Base-by-base conservation (phyloP, 2,797 vertebrate genomes). In the Enteromius paludinosus region DNA sequence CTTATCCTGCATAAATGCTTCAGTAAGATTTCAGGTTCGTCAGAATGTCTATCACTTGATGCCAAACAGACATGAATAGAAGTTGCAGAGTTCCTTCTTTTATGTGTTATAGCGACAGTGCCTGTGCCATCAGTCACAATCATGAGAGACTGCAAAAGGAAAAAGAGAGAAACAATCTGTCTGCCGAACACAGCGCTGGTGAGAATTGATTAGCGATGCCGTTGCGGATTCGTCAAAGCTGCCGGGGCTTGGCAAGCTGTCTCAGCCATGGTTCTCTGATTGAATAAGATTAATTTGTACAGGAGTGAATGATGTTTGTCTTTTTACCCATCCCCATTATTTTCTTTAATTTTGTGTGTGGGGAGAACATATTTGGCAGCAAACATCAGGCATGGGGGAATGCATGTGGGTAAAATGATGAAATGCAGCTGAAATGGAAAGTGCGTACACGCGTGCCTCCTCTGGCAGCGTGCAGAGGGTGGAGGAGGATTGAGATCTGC, bases 201-300 rank as follows among this genome's bases (percentile, higher is more conserved):
- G 69, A 78, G 82, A 86, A 87, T 83, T 83, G 80, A 86, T 90
- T 87, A 82, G 82, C 59, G 28, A 52, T 47, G 78, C 80, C 41
- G 66, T 76, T 78, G 62, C 64, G 18, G 33, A 54, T 79, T 49
- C 79, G 75, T 81, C 85, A 73, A 52, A 84, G 79, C 83, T 85
- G 84, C 78, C 59, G 70, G 35, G 72, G 76, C 82, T 83, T 71
- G 83, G 78, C 17, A 82, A 69, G 66, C 72, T 75, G 74, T 87
- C 69, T 81, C 79, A 1, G 70, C 72, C 86, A 88, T 80, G 65
- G 81, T 80, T 74, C 52, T 81, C 86, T 87, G 86, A 90, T 88
- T 88, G 89, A 88, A 88, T 71, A 84, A 88, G 84, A 88, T 88
- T 86, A 85, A 82, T 86, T 85, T 84, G 79, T 85, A 77, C 78